These are phyloP conservation scores for Lordiphosa andalusiaca DNA, from an alignment of 2,888 invertebrate genomes.

Conservation along the genomic window DNA sequence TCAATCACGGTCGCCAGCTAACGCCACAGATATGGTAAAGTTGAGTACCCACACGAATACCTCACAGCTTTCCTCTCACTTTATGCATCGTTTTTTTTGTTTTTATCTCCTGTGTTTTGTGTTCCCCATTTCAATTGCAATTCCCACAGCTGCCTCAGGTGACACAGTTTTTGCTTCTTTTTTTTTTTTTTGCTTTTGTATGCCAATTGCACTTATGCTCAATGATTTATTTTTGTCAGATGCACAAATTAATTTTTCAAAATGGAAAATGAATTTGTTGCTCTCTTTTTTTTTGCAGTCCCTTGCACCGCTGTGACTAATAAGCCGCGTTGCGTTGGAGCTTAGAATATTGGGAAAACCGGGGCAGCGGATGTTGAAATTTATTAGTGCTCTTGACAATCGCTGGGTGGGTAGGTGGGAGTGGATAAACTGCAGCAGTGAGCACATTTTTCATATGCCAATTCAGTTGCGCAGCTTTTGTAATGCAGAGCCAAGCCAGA, in stretches of 20 bases:
- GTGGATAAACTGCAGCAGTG: conserved; percentile 41
- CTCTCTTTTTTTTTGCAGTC: conserved; percentile 6
- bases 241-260: conserved; percentile 34
- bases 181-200: conserved; percentile 8
- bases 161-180: conserved; percentile 22
- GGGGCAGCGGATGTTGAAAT: conserved; percentile 44
- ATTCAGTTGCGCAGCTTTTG: conserved; percentile 41
- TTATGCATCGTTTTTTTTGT: no score
- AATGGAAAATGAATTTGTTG: conserved; percentile 10
- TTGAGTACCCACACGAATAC: no score
- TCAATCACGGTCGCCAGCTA: no score
- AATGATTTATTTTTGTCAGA: conserved; percentile 36
- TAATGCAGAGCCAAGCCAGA: no score
- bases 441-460: conserved; percentile 69
- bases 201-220: conserved; percentile 37
- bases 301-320: conserved; percentile 34
- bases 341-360: conserved; percentile 9
- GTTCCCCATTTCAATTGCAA: conserved; percentile 16
- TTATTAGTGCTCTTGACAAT: conserved; percentile 70
- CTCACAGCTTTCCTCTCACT: no score
- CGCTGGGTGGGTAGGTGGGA: conserved; percentile 33
- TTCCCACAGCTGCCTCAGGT: conserved; percentile 29
- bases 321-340: conserved; percentile 24
- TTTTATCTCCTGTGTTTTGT: no score
- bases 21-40: no score